Evolutionary conservation across 1,140 invertebrate species (phyloP), one percentile per base, ranked within the genome.

Genomic region (Drosophila lowei): DNA sequence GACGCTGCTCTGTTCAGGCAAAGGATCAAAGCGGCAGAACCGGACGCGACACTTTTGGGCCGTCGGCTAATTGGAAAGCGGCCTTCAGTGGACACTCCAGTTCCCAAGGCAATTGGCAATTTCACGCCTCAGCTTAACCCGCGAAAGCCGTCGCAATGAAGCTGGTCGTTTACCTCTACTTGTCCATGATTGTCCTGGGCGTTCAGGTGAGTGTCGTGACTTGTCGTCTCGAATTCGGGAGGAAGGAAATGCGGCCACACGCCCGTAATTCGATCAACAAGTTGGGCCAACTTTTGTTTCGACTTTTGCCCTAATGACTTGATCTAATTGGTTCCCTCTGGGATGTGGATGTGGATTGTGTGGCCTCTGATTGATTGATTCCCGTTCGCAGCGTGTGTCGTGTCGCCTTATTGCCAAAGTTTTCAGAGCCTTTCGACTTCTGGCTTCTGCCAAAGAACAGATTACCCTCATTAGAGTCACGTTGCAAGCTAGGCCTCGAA

Each of bases 131-230:
- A 25, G 44, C 49, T 65, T 74, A 48, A 18, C 18, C 9, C 46
- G 28, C 46, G 49, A 59, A 77, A 48, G 42, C 43, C 56, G 64
- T 48, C 68, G 55, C 60, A 46, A 85, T 85, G 81, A 85, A 85
- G 65, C 79, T 85, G 55, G 81, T 81, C 48, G 81, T 85, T 46
- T 85, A 85, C 61, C 52, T 86, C 49, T 85, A 77, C 47, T 70
- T 90, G 54, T 84, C 85, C 30, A 80, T 90, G 73, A 81, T 90
- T 75, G 79, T 90, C 58, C 72, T 90, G 25, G 77, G 85, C 53
- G 89, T 81, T 15, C 86, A 90, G 89, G 89, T 90, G 53, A 90
- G 89, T 90, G 30, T 43, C 30, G 13, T 11, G 23, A 3, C n/a
- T 38, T 21, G 23, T 23, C 23, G 23, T 23, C 23, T 23, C 5